phyloP scores from a whole-genome alignment of 64 coral and sea anemone genomes.

The Porites lutea region DNA sequence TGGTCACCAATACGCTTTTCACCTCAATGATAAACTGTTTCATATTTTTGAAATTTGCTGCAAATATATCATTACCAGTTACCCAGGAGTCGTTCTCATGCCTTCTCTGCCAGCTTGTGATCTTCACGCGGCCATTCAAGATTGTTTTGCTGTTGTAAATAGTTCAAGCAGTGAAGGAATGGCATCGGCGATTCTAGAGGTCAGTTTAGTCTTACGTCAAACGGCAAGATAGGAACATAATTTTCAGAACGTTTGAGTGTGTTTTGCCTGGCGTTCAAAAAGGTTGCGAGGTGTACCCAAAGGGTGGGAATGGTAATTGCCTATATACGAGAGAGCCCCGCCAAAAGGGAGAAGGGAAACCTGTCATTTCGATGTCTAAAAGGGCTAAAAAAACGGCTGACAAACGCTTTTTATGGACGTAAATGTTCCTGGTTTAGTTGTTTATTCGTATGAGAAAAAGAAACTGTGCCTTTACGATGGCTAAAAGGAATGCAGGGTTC shows the following conservation, averaged over 20 bases:
- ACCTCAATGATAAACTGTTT: neutral
- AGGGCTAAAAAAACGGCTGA: too few species aligned
- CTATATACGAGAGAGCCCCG: too few species aligned
- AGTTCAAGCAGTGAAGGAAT: constrained; percentile 97
- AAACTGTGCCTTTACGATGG: too few species aligned
- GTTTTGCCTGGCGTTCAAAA: too few species aligned
- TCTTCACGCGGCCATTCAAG: constrained; percentile 74
- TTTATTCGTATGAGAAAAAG: neutral
- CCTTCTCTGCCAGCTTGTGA: constrained; percentile 64
- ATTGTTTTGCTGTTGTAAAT: constrained; percentile 85
- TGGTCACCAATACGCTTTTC: too few species aligned
- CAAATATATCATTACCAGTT: constrained; percentile 6
- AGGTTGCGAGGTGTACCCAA: too few species aligned
- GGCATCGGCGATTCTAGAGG: constrained; percentile 89
- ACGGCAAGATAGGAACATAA: neutral
- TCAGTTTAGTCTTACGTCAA: neutral
- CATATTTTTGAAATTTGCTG: neutral
- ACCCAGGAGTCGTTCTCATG: constrained; percentile 77
- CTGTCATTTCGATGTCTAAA: too few species aligned
- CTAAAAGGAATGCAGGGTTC: too few species aligned
- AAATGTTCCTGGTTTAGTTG: neutral
- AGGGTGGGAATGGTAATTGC: too few species aligned
- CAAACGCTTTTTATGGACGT: neutral
- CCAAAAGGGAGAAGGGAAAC: too few species aligned
- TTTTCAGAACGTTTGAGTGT: too few species aligned